These are phyloP conservation scores for Leucania comma DNA, from an alignment of 2,888 invertebrate species.

Conservation along the genomic window DNA sequence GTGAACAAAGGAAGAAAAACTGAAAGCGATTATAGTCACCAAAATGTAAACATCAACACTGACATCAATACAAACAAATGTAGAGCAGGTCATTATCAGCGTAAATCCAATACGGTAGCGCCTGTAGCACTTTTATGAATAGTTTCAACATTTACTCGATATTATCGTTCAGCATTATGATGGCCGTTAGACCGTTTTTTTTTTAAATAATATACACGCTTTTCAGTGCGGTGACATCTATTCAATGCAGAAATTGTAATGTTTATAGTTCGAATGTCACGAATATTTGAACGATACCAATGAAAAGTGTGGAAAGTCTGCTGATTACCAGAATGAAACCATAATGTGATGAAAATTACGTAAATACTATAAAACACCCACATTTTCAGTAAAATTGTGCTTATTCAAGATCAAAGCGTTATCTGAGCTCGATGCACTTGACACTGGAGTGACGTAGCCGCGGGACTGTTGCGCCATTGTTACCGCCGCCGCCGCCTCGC, in stretches of 20 bases:
- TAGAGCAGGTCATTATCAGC: slow-evolving; percentile 60
- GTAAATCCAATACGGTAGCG: slow-evolving; percentile 51
- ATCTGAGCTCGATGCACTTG: slow-evolving; percentile 76
- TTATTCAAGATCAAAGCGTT: slow-evolving; percentile 30
- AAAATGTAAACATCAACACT: slow-evolving; percentile 57
- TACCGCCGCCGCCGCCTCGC: slow-evolving; percentile 57
- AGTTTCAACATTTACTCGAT: slow-evolving; percentile 26
- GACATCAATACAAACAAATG: slow-evolving; percentile 43
- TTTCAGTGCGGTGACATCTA: background rate
- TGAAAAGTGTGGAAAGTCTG: background rate
- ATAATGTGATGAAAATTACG: background rate
- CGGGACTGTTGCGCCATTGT: slow-evolving; percentile 73
- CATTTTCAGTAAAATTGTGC: slow-evolving; percentile 21
- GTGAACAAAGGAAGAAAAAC: slow-evolving; percentile 10
- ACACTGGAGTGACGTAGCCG: slow-evolving; percentile 70
- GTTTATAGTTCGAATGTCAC: background rate
- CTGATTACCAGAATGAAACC: background rate
- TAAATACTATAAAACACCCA: background rate
- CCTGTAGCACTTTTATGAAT: slow-evolving; percentile 25
- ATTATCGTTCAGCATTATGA: background rate
- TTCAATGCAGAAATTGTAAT: background rate
- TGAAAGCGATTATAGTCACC: slow-evolving; percentile 25
- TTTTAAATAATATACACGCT: background rate
- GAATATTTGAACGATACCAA: background rate
- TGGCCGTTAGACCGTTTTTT: background rate